Evolutionary conservation across 2,888 invertebrate species (phyloP), one percentile per base, ranked within the genome.

Genomic region (Agonum fuliginosum): DNA sequence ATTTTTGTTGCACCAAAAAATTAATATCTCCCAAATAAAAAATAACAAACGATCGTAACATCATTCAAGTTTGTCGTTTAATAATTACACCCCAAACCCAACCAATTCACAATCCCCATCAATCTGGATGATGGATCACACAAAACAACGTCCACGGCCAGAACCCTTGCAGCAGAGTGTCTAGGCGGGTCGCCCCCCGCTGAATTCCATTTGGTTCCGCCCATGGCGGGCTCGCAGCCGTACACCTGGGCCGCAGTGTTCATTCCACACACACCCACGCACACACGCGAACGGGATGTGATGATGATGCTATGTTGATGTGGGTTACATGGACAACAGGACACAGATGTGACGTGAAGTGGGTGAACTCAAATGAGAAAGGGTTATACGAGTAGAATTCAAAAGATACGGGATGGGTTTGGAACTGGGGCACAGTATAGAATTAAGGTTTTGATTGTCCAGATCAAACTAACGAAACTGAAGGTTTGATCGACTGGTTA

Each of bases 221-320:
- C 75, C 65, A 67, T 75, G 75, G 22, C 37, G 51, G 37, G 48
- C 46, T 75, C 67, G 67, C 37, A 67, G 67, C 67, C 75, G 67
- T 51, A 67, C 75, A 75, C 75, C 75, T 75, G 75, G 75, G 67
- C 30, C 67, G 67, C 67, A 75, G 67, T 67, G 67, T 75, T 75
- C 75, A 75, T 75, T 75, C 75, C 75, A 75, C 22, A 41, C 62
- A 75, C 75, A 75, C 75, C 75, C 75, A 75, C 75, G 62, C 62
- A 62, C 67, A 67, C 67, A 41, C 67, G 67, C 19, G 41, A 20
- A 22, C 46, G 17, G 30, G 58, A 62, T 62, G 58, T n/a, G n/a
- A n/a, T n/a, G n/a, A n/a, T n/a, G n/a, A n/a, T n/a, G n/a, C n/a
- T n/a, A n/a, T n/a, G n/a, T n/a, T n/a, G n/a, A n/a, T n/a, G n/a